Percentiles rank a stretch among this genome's conserved stretches.
Evolutionary conservation across 2,113 vertebrate species (phyloP).

Genomic region (Eidolon helvum): DNA sequence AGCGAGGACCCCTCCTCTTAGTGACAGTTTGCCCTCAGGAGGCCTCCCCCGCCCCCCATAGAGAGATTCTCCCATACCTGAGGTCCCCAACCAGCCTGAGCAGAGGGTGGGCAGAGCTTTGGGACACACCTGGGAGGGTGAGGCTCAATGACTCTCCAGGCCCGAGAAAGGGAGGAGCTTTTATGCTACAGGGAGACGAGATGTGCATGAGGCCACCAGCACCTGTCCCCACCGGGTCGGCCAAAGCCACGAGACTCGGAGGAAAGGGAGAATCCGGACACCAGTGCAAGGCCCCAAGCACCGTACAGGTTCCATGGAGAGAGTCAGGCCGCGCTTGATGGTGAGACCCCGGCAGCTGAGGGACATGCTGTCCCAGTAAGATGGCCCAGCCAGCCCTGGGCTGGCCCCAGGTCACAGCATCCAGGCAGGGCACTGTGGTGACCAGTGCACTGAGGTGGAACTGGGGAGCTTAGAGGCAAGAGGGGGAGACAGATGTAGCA

Average conservation of each 20-base stretch:
- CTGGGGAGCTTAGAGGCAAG: not conserved
- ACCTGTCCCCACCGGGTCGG: not conserved
- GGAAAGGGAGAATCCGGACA: not conserved
- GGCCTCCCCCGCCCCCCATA: too few species aligned
- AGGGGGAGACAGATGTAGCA: not conserved
- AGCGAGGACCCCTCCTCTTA: not conserved
- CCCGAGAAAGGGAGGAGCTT: not conserved
- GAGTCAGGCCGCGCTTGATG: too few species aligned
- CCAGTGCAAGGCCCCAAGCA: too few species aligned
- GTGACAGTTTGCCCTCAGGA: not conserved
- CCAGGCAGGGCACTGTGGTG: not conserved
- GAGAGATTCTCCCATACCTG: not conserved
- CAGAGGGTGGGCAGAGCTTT: not conserved
- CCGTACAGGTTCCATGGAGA: not conserved
- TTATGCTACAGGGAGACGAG: not conserved
- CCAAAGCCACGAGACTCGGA: not conserved
- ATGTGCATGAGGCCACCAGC: rapidly evolving
- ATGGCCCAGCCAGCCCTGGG: not conserved
- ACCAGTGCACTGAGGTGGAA: not conserved
- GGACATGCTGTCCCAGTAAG: not conserved
- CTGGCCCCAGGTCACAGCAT: not conserved
- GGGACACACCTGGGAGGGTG: not conserved
- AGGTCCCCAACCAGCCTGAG: not conserved
- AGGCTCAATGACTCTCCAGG: too few species aligned
- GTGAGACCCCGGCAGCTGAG: not conserved